phyloP scores from a whole-genome alignment of 1,140 invertebrate genomes.

The Drosophila lini region DNA sequence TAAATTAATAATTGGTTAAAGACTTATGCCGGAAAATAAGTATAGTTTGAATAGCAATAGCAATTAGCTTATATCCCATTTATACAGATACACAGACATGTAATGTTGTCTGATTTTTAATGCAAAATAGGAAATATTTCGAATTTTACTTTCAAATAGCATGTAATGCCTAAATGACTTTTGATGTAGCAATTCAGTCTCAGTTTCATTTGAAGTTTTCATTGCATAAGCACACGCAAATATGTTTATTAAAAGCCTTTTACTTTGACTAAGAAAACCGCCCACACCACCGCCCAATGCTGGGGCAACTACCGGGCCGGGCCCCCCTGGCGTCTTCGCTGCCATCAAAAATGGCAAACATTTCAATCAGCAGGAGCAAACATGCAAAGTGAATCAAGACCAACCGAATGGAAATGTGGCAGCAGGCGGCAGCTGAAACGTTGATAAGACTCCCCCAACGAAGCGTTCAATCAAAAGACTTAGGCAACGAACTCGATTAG shows the following conservation, averaged over 20 bases:
- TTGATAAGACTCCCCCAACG: slow-evolving; percentile 24
- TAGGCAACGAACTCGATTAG: slow-evolving; percentile 72
- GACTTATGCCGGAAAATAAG: not conserved
- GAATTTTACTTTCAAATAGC: slow-evolving; percentile 46
- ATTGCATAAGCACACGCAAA: slow-evolving; percentile 72
- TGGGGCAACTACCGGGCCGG: not conserved
- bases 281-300: slow-evolving; percentile 25
- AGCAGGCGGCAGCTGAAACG: slow-evolving; percentile 13
- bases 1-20: too few relatives aligned
- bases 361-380: slow-evolving; percentile 50
- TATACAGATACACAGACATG: not conserved
- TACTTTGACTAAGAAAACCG: slow-evolving; percentile 57
- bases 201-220: slow-evolving; percentile 22
- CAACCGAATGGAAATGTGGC: slow-evolving; percentile 19
- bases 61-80: not conserved
- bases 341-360: slow-evolving; percentile 39
- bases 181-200: slow-evolving; percentile 48
- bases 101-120: not conserved
- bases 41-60: not conserved
- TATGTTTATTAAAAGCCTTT: slow-evolving; percentile 73
- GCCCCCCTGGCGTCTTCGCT: not conserved
- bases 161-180: slow-evolving; percentile 39
- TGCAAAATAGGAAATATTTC: slow-evolving; percentile 30
- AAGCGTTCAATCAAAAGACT: slow-evolving; percentile 66
- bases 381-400: slow-evolving; percentile 44